Base-by-base conservation (phyloP, 2,888 invertebrate species). In the Sarcophaga rosellei region DNA sequence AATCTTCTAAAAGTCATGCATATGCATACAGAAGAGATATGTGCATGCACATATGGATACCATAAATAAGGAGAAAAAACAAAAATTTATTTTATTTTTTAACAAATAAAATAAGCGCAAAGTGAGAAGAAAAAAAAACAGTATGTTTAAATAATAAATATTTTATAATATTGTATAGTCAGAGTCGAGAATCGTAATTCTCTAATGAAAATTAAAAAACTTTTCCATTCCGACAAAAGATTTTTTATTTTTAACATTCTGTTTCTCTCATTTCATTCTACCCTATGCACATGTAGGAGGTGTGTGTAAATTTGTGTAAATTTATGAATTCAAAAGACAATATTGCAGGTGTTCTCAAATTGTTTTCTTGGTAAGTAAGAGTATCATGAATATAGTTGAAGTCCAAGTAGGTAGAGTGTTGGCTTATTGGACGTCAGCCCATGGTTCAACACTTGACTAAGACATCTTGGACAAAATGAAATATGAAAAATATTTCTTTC, bases 171-270 rank as follows among this genome's bases (percentile, higher is more conserved):
- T 35, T 35, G 35, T 35, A 35, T 35, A 35, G 35, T 35, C 35
- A 35, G 35, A 35, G 77, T 80, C 79, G 23, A 35, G 35, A 35
- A 72, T 80, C 79, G 23, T 80, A 59, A 80, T 80, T 75, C 72
- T 79, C 78, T 82, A 87, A 87, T 82, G 74, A 68, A 87, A 85
- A 88, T 88, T 88, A 77, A 85, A 86, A 88, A 87, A 82, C 35
- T 81, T 87, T 81, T 80, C 69, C 68, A 86, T 82, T 72, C n/a
- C 74, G 12, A 76, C 79, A 83, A 83, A 80, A 84, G 79, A 82
- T 45, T 79, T 59, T 77, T n/a, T n/a, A n/a, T n/a, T 68, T 86
- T 76, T 21, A 35, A 78, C 80, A 81, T 73, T 65, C 62, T 66
- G 35, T 80, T 73, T 35, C 62, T 68, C 57, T 69, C 59, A 72